phyloP scores from a whole-genome alignment of 2,797 vertebrate species.

The Ctenopoma kingsleyae region DNA sequence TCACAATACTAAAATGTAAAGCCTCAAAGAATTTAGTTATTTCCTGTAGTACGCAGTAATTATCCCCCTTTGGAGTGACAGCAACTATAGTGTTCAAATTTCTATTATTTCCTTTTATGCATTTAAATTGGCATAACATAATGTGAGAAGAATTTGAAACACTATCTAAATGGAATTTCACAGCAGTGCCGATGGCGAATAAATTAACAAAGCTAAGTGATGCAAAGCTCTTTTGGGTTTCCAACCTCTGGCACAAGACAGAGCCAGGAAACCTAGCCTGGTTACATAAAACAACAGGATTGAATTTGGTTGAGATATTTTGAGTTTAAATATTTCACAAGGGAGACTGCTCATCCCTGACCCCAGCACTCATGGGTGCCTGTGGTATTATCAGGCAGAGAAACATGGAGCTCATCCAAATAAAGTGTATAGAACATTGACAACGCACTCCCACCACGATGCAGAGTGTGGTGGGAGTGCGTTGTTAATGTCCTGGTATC shows the following conservation, averaged over 20 bases:
- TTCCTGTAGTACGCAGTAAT: constrained; percentile 44
- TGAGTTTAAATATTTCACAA: constrained; percentile 50
- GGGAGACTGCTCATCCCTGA: constrained; percentile 42
- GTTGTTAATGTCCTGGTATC: no score
- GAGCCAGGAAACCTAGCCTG: constrained; percentile 31
- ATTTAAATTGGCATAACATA: constrained; percentile 57
- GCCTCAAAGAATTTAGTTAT: constrained; percentile 37
- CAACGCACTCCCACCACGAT: constrained; percentile 25
- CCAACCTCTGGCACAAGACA: constrained; percentile 42
- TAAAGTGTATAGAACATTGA: constrained; percentile 43
- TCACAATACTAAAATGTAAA: constrained; percentile 42
- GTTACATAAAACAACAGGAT: constrained; percentile 31
- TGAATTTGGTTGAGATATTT: constrained; percentile 44
- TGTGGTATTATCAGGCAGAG: constrained; percentile 48
- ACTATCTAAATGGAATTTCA: constrained; percentile 65
- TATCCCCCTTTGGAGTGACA: constrained; percentile 47
- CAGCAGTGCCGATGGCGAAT: constrained; percentile 52
- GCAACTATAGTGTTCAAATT: constrained; percentile 51
- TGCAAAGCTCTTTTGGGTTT: constrained; percentile 46
- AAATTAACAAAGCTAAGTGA: constrained; percentile 63
- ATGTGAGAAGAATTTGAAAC: constrained; percentile 60
- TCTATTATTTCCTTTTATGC: constrained; percentile 61
- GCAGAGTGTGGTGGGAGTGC: no score
- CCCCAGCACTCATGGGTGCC: constrained; percentile 26
- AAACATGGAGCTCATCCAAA: constrained; percentile 52